Evolutionary conservation across 2,797 vertebrate species (phyloP).

Genomic region (Kryptolebias ocellatus): DNA sequence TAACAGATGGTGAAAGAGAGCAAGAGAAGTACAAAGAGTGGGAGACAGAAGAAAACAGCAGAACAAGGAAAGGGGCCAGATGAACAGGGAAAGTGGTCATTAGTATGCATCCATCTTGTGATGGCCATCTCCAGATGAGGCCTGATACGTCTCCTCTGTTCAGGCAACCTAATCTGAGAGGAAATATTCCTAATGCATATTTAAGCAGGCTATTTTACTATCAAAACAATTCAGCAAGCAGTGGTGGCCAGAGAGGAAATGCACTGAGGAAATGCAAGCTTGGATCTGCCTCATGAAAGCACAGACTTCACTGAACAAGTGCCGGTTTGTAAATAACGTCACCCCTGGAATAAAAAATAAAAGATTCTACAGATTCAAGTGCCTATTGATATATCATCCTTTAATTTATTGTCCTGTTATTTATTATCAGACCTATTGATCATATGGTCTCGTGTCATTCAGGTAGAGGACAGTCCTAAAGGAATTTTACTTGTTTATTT

Average conservation of each 20-base stretch:
- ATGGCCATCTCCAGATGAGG: conserved; percentile 33
- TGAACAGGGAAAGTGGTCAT: conserved; percentile 38
- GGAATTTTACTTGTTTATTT: neutral
- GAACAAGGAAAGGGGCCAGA: conserved; percentile 47
- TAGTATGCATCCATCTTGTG: conserved; percentile 60
- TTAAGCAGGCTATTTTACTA: conserved; percentile 61
- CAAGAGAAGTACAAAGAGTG: conserved; percentile 39
- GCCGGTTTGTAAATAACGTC: neutral
- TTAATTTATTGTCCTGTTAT: too few relatives aligned
- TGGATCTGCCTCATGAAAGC: conserved; percentile 33
- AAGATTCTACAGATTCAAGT: neutral
- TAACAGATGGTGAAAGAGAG: conserved; percentile 68
- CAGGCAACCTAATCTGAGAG: conserved; percentile 26
- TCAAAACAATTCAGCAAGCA: conserved; percentile 48
- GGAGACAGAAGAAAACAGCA: conserved; percentile 21
- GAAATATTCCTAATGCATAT: conserved; percentile 60
- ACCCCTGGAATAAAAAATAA: neutral
- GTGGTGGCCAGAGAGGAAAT: conserved; percentile 12
- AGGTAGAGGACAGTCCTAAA: too few relatives aligned
- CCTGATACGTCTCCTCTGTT: conserved; percentile 40
- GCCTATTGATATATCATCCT: neutral
- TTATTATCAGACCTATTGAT: too few relatives aligned
- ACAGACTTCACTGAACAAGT: conserved; percentile 11
- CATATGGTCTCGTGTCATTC: too few relatives aligned
- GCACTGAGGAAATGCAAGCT: conserved; percentile 29